Base-by-base conservation (phyloP, 1,140 invertebrate genomes). In the Tachypleus tridentatus region DNA sequence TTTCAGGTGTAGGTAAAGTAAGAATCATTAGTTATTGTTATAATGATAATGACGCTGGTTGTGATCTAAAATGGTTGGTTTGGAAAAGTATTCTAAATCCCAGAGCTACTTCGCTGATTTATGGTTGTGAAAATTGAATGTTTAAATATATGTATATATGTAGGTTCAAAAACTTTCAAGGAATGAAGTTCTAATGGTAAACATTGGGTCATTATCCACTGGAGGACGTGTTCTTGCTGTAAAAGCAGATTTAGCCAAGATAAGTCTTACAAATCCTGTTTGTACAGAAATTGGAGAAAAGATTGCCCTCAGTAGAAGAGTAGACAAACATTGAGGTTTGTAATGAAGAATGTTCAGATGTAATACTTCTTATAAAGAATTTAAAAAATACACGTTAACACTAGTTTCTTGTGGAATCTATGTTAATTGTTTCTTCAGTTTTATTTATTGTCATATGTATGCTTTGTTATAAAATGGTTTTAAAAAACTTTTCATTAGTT, bases 231-330 rank as follows among this genome's bases (percentile, higher is more conserved):
- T 99, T 3, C 80, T 94, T 49, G 96, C 95, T 49, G 96, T 97
- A 0, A 97, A 90, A 76, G 92, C 87, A 71, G 97, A 99, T 86
- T 87, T 98, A 76, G 96, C 96, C 4, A 99, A 99, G 78, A 97
- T 99, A 66, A 87, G 89, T 56, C 82, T 99, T 49, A 97, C 93
- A 10, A 95, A 89, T 78, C 97, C 97, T 3, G 97, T 99, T 0
- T 99, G 97, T 76, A 99, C 97, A 49, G 97, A 98, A 80, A 86
- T 97, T 67, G 93, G 92, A 63, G 97, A 99, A 76, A 99, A 99
- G 77, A 98, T 99, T 73, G 97, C 97, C 7, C 82, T 99, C 4
- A 97, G 93, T 76, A 84, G 97, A 75, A 84, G 96, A 79, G 93
- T 99, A 57, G 97, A 99, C 71, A 98, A 98, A 76, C 96, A 99